phyloP scores from a whole-genome alignment of 2,113 vertebrate genomes.

The Brienomyrus brachyistius region DNA sequence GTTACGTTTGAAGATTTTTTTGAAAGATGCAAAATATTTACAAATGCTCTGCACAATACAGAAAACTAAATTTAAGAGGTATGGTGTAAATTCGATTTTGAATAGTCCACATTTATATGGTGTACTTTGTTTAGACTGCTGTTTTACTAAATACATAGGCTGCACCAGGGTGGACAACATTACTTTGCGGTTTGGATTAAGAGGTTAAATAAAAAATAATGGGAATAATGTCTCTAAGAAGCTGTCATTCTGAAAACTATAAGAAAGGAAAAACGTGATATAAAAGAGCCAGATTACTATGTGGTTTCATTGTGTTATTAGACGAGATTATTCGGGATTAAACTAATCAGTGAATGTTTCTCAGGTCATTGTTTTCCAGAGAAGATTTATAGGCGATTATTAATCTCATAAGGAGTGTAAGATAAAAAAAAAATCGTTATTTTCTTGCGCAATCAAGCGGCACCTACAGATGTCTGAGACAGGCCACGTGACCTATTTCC shows the following conservation, averaged over 20 bases:
- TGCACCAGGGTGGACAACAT: not conserved
- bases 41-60: not conserved
- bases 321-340: constrained; percentile 70
- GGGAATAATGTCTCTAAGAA: not conserved
- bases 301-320: constrained; percentile 57
- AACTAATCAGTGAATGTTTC: constrained; percentile 76
- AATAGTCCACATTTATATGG: not conserved
- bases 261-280: constrained; percentile 16
- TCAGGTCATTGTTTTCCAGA: constrained; percentile 67
- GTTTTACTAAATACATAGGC: not conserved
- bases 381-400: constrained; percentile 65
- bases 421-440: constrained; percentile 56
- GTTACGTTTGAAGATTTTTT: not conserved
- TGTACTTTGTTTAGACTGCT: not conserved
- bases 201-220: not conserved
- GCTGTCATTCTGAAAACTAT: not conserved
- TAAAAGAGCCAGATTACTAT: constrained; percentile 38
- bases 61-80: not conserved
- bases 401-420: constrained; percentile 67
- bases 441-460: constrained; percentile 28
- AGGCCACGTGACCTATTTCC: constrained; percentile 34
- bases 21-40: not conserved
- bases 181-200: not conserved
- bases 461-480: constrained; percentile 29
- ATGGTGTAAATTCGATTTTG: not conserved